A percentile compares a stretch with the other conserved stretches of the same genome.
phyloP scores from a whole-genome alignment of 1,140 invertebrate genomes.

The Drosophila orena region DNA sequence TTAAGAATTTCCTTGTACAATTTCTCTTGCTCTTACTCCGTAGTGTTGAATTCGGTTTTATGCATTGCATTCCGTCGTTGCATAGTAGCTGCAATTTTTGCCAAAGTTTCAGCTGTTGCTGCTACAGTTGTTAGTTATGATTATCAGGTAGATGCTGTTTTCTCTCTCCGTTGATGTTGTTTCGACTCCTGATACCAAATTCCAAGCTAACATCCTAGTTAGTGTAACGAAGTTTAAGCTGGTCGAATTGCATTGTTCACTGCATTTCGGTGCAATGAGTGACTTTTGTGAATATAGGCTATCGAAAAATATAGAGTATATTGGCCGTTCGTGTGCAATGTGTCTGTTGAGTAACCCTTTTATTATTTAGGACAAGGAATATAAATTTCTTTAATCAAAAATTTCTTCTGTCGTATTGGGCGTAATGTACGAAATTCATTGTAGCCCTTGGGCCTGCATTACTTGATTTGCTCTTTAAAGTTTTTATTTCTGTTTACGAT shows the following conservation, averaged over 20 bases:
- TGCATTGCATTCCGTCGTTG: constrained; percentile 63
- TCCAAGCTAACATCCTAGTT: not conserved
- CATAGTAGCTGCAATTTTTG: constrained; percentile 13
- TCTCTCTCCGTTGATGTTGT: constrained; percentile 2
- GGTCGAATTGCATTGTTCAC: constrained; percentile 56
- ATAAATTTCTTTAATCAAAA: not conserved
- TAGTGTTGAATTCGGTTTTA: constrained; percentile 56
- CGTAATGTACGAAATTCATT: constrained; percentile 2
- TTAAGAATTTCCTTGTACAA: constrained; percentile 62
- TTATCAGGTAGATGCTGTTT: constrained; percentile 19
- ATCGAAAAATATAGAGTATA: no score
- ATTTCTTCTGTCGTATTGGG: constrained; percentile 4
- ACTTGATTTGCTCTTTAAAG: constrained; percentile 16
- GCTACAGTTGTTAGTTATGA: constrained; percentile 12
- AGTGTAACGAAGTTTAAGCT: constrained; percentile 15
- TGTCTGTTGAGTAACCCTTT: no score
- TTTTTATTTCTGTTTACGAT: not conserved
- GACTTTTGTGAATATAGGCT: not conserved
- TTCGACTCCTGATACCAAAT: not conserved
- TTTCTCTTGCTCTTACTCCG: constrained; percentile 44
- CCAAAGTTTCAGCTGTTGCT: constrained; percentile 8
- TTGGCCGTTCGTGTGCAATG: no score
- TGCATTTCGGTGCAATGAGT: constrained; percentile 54
- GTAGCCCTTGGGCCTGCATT: not conserved
- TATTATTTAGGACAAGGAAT: no score